Evolutionary conservation across 2,888 invertebrate genomes (phyloP), one percentile per base, ranked within the genome.

Genomic region (Julus scandinavius): DNA sequence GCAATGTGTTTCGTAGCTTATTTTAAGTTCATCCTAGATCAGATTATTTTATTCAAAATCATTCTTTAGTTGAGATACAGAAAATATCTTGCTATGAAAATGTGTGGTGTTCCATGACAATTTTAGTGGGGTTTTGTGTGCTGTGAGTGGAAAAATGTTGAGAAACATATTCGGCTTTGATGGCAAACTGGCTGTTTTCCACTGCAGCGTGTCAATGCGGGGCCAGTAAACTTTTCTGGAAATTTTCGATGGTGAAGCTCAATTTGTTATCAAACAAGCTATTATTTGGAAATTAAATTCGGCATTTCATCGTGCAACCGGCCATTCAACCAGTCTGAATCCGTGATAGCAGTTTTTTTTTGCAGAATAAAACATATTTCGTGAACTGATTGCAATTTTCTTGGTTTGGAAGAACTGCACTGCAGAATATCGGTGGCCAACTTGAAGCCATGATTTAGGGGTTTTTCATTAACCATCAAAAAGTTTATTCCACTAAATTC

Each of bases 391-490:
- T 20, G 2, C 72, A n/a, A 29, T 72, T 72, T 72, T 72, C 29
- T 29, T 29, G 72, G 29, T 20, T 72, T 72, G 4, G 72, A 9
- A 72, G 45, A 72, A 80, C 80, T 80, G 80, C 80, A 38, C 29
- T 80, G 80, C 80, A 13, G 80, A 80, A 80, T 38, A 80, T 80
- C 38, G 80, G 80, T 80, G 80, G 38, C 38, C 11, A 38, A 38
- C 29, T 29, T 80, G 80, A 80, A 80, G 38, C 80, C 20, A 20
- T 80, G 80, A 80, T 80, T 80, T 80, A 80, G 80, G 80, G 80
- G 38, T 80, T 80, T 80, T 80, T 80, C 80, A 80, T 80, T 80
- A 29, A 80, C 29, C 80, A 80, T 80, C 80, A 80, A 80, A 80
- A 80, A 29, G 80, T 80, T 80, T 80, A 38, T 80, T 80, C 20